Conservation (phyloP, 2,113 vertebrate species). For the Uria lomvia region DNA sequence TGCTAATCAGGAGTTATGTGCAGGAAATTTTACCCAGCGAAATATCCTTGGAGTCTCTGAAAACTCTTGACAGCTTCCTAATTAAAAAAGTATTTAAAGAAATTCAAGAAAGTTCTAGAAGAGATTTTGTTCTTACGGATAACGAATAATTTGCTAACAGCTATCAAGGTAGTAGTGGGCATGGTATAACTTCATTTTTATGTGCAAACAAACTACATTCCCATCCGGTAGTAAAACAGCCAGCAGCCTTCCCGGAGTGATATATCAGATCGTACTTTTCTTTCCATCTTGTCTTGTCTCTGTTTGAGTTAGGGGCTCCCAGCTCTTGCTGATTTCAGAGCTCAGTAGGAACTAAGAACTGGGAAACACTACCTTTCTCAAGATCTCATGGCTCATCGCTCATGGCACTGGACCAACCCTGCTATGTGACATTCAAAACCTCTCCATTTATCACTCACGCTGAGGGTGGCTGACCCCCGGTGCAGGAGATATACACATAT, state of each 20-base stretch:
- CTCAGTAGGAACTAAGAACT: not conserved
- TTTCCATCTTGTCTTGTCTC: not conserved
- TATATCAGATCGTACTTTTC: not conserved
- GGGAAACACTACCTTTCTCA: not conserved
- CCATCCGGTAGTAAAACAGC: not conserved
- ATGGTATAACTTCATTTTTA: not conserved
- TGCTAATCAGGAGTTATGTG: not conserved
- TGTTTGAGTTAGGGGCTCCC: not conserved
- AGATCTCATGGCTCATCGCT: not conserved
- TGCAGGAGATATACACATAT: not conserved
- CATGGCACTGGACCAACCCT: not conserved
- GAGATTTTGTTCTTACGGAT: not conserved
- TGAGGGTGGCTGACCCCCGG: not conserved
- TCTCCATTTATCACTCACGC: not conserved
- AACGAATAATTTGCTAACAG: not conserved
- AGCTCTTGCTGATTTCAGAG: not conserved
- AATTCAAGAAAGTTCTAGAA: not conserved
- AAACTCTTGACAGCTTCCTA: not conserved
- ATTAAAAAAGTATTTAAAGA: not conserved
- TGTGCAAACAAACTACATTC: not conserved
- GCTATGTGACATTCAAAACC: not conserved
- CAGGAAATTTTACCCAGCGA: not conserved
- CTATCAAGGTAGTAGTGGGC: not conserved
- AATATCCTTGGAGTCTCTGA: not conserved
- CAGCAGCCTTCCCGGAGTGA: not conserved